Conservation (phyloP, 1,140 invertebrate genomes). For the Macrosteles quadrilineatus region DNA sequence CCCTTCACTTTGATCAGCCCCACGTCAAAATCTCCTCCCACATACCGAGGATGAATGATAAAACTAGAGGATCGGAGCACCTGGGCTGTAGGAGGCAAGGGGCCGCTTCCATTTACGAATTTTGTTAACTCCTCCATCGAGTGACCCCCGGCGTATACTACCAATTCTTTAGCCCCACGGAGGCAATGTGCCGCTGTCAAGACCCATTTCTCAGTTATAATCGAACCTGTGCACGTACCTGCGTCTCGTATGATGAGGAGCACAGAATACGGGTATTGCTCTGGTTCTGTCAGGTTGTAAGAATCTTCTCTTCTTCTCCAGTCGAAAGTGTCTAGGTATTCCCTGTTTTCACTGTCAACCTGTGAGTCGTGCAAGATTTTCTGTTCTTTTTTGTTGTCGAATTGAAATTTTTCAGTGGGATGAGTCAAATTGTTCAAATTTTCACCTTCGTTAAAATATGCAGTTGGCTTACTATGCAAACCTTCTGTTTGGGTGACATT, state of each 20-base stretch:
- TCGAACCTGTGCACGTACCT: background rate
- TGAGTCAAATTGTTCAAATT: too few relatives aligned
- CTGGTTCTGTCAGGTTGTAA: background rate
- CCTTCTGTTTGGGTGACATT: too few relatives aligned
- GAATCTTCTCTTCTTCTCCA: background rate
- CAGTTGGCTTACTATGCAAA: too few relatives aligned
- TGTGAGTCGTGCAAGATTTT: too few relatives aligned
- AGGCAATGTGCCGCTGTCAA: background rate
- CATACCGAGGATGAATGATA: background rate
- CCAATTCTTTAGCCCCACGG: background rate
- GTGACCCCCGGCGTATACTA: background rate
- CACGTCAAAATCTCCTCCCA: background rate
- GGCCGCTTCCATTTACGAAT: too few relatives aligned
- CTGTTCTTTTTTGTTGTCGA: too few relatives aligned
- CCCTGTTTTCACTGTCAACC: too few relatives aligned
- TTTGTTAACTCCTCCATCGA: background rate
- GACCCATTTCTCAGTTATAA: background rate
- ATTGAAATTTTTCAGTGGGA: too few relatives aligned
- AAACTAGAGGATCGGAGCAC: background rate
- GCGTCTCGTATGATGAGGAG: background rate
- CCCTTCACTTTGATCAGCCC: background rate
- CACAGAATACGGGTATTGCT: background rate
- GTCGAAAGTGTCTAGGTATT: too few relatives aligned
- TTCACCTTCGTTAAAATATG: too few relatives aligned
- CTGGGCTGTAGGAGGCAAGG: background rate